Base-by-base conservation (phyloP, 2,888 invertebrate genomes). In the Platycnemis pennipes region DNA sequence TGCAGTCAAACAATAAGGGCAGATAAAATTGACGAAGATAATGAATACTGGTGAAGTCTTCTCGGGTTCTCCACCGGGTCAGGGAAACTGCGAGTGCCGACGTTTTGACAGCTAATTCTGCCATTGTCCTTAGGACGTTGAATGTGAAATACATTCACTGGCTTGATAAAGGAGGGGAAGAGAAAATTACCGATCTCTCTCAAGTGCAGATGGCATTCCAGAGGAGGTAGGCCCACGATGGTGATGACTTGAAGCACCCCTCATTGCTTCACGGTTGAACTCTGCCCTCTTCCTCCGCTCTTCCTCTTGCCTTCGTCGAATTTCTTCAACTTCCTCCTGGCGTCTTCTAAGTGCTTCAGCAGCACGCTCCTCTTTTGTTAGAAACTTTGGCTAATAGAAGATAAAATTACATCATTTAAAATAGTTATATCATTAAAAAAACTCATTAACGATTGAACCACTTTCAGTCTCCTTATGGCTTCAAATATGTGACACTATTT, bases 341-440 rank as follows among this genome's bases (percentile, higher is more conserved):
- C 99, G 97, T 94, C 98, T 97, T 96, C 98, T 98, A 31, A 99
- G 96, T 0, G 99, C 99, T 96, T 99, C 97, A 0, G 98, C 98
- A 0, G 98, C 99, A 95, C 99, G 97, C 96, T 99, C 99, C 96
- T 99, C 99, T 97, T 99, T 99, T 0, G 99, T 99, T 69, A 99
- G 97, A 96, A 99, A 99, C 53, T 99, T 99, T 0, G 99, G 99
- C 97, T 97, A 94, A 96, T 37, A 37, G 37, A 16, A 77, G 77
- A 77, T 31, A 77, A 77, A 77, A 37, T 37, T 13, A 2, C 63
- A 26, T 0, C 63, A 63, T 63, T 26, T 22, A 26, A 26, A 63
- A 26, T 63, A 49, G 16, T 11, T 16, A 49, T 16, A 11, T 49
- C 49, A 49, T 16, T 16, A 56, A 56, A 16, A 56, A 13, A 19